Percentiles rank a stretch among this genome's conserved stretches.
Evolutionary conservation across 2,113 vertebrate genomes (phyloP).

Genomic region (Raja brachyura): DNA sequence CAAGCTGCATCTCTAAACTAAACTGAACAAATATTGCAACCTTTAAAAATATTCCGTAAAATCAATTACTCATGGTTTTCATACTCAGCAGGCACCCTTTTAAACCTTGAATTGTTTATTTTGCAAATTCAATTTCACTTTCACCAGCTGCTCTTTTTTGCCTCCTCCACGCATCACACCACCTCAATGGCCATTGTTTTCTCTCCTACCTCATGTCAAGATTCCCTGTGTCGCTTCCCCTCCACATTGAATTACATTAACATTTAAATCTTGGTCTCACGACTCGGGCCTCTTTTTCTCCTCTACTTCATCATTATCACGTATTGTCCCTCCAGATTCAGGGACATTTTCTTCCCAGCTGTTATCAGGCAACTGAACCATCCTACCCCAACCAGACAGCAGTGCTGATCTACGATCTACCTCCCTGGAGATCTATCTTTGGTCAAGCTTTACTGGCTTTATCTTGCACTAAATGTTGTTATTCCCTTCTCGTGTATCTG

Average conservation of each 20-base stretch:
- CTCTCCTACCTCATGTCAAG: slow-evolving; percentile 7
- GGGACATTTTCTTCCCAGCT: too few relatives aligned
- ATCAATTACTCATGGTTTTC: background rate
- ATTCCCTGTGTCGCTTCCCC: background rate
- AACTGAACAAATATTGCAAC: background rate
- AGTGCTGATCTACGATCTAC: too few relatives aligned
- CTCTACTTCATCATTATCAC: background rate
- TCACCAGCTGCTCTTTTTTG: background rate
- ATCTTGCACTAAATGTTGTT: too few relatives aligned
- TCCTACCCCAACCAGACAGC: too few relatives aligned
- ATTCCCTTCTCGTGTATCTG: too few relatives aligned
- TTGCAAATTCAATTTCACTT: background rate
- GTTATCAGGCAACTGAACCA: too few relatives aligned
- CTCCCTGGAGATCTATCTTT: too few relatives aligned
- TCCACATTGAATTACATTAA: background rate
- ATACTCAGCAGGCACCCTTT: background rate
- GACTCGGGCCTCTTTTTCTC: background rate
- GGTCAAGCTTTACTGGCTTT: too few relatives aligned
- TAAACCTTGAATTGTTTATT: slow-evolving; percentile 3
- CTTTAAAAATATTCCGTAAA: background rate
- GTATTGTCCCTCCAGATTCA: background rate
- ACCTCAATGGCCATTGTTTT: slow-evolving; percentile 1
- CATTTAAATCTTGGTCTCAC: background rate
- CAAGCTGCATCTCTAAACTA: background rate
- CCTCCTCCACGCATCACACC: background rate